Evolutionary conservation across 2,888 invertebrate species (phyloP), one percentile per base, ranked within the genome.

Genomic region (Ennomos fuscantarius): DNA sequence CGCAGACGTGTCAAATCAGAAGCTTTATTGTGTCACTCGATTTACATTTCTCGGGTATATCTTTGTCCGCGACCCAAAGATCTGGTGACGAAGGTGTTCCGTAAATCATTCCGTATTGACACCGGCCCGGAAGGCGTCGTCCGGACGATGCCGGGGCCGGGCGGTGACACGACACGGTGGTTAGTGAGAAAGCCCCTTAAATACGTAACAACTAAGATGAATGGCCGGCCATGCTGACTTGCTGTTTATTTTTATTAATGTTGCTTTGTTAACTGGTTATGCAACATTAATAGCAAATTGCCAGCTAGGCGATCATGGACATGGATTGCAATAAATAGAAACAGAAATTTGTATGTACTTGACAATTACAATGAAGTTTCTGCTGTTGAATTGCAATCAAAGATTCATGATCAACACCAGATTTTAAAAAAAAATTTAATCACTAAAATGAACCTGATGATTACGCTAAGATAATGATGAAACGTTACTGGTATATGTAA

Each of bases 71-170:
- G 8, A 15, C 24, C 31, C 12, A 12, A 15, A 34, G 34, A 13
- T 45, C 36, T 45, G 8, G 35, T 45, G 45, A 45, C 45, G 45
- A 24, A 35, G 45, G 36, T 36, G 45, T 36, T 36, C 45, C 34
- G 45, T 45, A 45, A 45, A 45, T 45, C 45, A 45, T 45, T 24
- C 36, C 24, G 9, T 33, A 48, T 48, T 40, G 32, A 48, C 40
- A 15, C 41, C 11, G 40, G 12, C 24, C 10, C 24, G 46, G 46
- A 46, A 46, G 32, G 11, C 13, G 12, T 9, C 32, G 11, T 11
- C 32, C 9, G 32, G 39, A 5, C 12, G 15, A 11, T 9, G 12
- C 39, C 46, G 35, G 46, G 37, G 8, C n/a, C 24, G 24, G 24
- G 8, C 24, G 2, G 24, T 24, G 45, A 36, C 1, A 32, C 32